These are phyloP conservation scores for Drosophila paramelanica DNA, from an alignment of 2,888 invertebrate species.

Conservation along the genomic window DNA sequence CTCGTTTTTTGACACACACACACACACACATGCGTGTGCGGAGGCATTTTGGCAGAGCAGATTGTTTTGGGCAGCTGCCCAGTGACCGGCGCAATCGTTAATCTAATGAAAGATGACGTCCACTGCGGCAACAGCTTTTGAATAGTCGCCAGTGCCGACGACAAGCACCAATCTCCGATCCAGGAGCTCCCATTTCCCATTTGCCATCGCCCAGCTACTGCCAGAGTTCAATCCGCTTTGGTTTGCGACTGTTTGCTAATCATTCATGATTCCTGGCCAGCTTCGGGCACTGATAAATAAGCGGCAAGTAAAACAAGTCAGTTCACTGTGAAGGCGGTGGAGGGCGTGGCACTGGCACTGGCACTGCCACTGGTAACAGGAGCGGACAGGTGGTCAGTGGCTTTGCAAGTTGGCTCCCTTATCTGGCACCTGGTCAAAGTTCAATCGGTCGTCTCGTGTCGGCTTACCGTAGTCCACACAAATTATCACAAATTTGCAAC, in stretches of 20 bases:
- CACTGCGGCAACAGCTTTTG: conserved; percentile 45
- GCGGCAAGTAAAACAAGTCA: conserved; percentile 60
- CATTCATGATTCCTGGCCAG: conserved; percentile 63
- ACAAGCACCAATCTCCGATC: not conserved
- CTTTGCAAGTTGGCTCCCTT: conserved; percentile 22
- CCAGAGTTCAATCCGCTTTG: conserved; percentile 39
- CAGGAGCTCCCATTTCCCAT: not conserved
- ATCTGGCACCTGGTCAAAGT: conserved; percentile 52
- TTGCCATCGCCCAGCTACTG: not conserved
- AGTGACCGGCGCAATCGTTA: conserved; percentile 66
- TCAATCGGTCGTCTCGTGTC: conserved; percentile 58
- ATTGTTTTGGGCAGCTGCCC: conserved; percentile 68
- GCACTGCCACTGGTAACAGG: no score
- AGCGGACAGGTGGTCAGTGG: not conserved
- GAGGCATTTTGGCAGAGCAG: conserved; percentile 69
- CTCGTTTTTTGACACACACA: conserved; percentile 39
- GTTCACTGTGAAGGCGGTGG: conserved; percentile 3
- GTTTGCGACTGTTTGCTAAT: conserved; percentile 58
- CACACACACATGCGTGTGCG: conserved; percentile 17
- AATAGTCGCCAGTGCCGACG: conserved; percentile 8
- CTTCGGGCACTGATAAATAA: conserved; percentile 59
- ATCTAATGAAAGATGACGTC: conserved; percentile 79
- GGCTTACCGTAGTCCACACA: conserved; percentile 38
- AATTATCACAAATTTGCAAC: conserved; percentile 31
- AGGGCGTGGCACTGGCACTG: not conserved